These are phyloP conservation scores for Cyclophora albipunctata DNA, from an alignment of 2,888 invertebrate genomes.

Conservation along the genomic window DNA sequence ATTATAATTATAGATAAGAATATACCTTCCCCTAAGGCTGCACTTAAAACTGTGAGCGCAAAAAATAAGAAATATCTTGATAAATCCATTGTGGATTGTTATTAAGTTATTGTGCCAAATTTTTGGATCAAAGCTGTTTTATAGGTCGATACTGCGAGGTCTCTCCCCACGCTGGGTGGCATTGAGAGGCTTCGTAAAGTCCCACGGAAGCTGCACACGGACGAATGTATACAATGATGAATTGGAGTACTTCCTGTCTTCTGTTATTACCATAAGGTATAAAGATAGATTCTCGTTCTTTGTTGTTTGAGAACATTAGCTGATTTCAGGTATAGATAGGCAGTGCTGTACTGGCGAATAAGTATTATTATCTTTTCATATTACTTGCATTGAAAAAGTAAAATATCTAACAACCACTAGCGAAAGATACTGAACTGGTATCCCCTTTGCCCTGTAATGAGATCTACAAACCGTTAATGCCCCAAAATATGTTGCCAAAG, in stretches of 20 bases:
- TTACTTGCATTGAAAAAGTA: no score
- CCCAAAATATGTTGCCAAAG: no score
- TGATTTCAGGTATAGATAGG: no score
- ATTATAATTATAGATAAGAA: slow-evolving; percentile 10
- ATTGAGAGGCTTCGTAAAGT: slow-evolving; percentile 39
- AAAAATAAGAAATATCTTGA: slow-evolving; percentile 32
- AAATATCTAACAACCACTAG: no score
- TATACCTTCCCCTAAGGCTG: slow-evolving; percentile 49
- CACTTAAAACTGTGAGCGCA: slow-evolving; percentile 30
- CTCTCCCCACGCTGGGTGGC: slow-evolving; percentile 47
- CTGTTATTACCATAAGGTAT: background rate
- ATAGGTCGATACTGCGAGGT: slow-evolving; percentile 57
- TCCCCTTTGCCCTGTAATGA: no score
- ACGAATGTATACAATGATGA: slow-evolving; percentile 13
- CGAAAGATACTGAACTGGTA: no score
- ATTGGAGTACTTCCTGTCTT: slow-evolving; percentile 15
- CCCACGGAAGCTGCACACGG: slow-evolving; percentile 43
- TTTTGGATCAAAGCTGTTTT: slow-evolving; percentile 48
- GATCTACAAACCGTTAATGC: no score
- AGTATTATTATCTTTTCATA: no score
- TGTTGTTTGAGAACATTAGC: background rate
- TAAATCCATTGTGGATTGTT: slow-evolving; percentile 39
- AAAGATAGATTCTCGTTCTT: no score
- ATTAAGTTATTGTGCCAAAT: slow-evolving; percentile 40
- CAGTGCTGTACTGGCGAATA: no score